phyloP scores from a whole-genome alignment of 2,113 vertebrate genomes.

The Casuarius casuarius region DNA sequence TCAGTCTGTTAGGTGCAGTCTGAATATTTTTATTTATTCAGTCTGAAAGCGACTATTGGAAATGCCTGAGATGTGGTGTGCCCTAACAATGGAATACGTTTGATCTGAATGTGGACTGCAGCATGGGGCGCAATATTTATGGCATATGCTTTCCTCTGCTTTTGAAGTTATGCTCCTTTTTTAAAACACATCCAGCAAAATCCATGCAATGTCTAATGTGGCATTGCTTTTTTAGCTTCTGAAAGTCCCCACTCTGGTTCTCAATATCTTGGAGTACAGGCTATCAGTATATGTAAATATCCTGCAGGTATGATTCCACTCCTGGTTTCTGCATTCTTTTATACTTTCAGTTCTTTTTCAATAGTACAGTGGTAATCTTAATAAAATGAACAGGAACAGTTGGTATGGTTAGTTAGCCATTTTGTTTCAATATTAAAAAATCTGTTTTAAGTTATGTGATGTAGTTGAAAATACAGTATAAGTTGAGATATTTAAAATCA shows the following conservation, averaged over 20 bases:
- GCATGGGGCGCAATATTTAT: accelerated
- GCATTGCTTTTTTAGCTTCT: not conserved
- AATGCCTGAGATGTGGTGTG: not conserved
- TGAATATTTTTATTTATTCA: not conserved
- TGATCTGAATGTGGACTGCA: not conserved
- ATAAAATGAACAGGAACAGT: not conserved
- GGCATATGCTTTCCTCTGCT: not conserved
- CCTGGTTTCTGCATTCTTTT: accelerated
- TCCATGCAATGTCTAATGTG: not conserved
- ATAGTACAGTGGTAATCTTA: not conserved
- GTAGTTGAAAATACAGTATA: not conserved
- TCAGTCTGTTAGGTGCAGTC: not conserved
- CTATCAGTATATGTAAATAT: not conserved
- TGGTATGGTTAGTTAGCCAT: not conserved
- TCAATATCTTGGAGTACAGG: not conserved
- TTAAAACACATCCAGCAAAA: not conserved
- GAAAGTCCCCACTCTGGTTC: not conserved
- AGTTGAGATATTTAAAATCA: not conserved
- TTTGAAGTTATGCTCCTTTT: not conserved
- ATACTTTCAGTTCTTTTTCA: not conserved
- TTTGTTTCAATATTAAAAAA: not conserved
- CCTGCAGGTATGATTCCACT: not conserved
- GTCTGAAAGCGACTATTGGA: not conserved
- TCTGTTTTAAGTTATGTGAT: accelerated
- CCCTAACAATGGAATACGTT: not conserved